These are phyloP conservation scores for Drosophila willistoni DNA, from an alignment of 1,140 invertebrate species.

Conservation along the genomic window DNA sequence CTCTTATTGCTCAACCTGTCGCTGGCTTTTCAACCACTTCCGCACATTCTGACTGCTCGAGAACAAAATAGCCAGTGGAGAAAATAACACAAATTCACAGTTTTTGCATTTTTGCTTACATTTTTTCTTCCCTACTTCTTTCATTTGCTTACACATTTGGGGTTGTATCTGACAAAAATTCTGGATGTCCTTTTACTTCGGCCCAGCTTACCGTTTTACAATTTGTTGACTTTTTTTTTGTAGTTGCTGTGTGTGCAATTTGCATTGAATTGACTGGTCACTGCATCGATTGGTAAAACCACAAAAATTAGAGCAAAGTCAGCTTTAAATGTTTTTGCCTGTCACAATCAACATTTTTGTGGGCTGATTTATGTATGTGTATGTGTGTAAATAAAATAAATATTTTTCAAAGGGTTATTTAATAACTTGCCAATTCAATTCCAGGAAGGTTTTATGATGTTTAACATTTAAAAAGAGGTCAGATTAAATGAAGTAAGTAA, in stretches of 20 bases:
- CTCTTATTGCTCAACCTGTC: constrained; percentile 65
- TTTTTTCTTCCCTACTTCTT: constrained; percentile 12
- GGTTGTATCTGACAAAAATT: constrained; percentile 51
- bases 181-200: constrained; percentile 27
- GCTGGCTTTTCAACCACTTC: constrained; percentile 57
- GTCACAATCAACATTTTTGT: background rate
- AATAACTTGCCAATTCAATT: background rate
- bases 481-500: too few relatives aligned
- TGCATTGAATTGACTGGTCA: constrained; percentile 25
- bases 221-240: constrained; percentile 47
- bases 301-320: constrained; percentile 44
- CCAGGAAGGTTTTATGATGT: too few relatives aligned
- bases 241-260: constrained; percentile 51
- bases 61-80: background rate
- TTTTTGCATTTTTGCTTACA: constrained; percentile 71
- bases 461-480: too few relatives aligned
- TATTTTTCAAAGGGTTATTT: background rate
- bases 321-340: constrained; percentile 45
- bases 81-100: constrained; percentile 64
- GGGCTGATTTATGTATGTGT: background rate
- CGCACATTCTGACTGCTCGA: constrained; percentile 50
- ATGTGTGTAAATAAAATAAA: background rate
- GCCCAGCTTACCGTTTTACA: constrained; percentile 30
- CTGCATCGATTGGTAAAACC: constrained; percentile 36
- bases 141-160: constrained; percentile 33